Conservation (phyloP, 2,888 invertebrate genomes). For the Aphrophora alni region DNA sequence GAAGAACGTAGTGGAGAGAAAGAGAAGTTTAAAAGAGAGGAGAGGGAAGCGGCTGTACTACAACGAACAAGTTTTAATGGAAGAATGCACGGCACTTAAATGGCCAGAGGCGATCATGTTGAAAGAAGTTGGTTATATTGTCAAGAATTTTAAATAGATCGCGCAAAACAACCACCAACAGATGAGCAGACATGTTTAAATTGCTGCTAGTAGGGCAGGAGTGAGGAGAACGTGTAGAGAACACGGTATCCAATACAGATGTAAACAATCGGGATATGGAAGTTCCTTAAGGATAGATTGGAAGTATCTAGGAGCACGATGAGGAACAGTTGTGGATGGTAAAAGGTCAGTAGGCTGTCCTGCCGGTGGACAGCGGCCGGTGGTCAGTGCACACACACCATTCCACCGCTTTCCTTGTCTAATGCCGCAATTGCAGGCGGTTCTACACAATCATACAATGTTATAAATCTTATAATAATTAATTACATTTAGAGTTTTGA, state of each 20-base stretch:
- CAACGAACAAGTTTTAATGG: conserved; percentile 35
- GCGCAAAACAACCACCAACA: conserved; percentile 12
- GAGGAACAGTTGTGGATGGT: background rate
- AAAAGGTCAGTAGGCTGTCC: background rate
- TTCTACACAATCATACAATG: background rate
- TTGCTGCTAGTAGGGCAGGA: background rate
- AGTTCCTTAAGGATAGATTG: background rate
- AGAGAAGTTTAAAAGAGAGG: background rate
- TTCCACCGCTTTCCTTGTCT: too few species aligned
- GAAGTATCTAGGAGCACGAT: background rate
- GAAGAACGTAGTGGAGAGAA: background rate
- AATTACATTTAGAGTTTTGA: too few species aligned
- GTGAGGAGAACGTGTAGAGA: background rate
- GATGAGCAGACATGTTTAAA: background rate
- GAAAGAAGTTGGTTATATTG: conserved; percentile 34
- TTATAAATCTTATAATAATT: background rate
- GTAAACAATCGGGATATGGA: background rate
- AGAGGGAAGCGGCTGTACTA: conserved; percentile 3
- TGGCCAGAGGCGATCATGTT: background rate
- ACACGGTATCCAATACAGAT: background rate
- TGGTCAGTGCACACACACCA: too few species aligned
- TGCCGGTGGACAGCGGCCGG: background rate
- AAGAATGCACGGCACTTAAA: conserved; percentile 27
- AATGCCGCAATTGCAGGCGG: too few species aligned
- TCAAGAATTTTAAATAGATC: conserved; percentile 35